phyloP scores from a whole-genome alignment of 92 coral and sea anemone genomes.

The Siderastrea siderea region DNA sequence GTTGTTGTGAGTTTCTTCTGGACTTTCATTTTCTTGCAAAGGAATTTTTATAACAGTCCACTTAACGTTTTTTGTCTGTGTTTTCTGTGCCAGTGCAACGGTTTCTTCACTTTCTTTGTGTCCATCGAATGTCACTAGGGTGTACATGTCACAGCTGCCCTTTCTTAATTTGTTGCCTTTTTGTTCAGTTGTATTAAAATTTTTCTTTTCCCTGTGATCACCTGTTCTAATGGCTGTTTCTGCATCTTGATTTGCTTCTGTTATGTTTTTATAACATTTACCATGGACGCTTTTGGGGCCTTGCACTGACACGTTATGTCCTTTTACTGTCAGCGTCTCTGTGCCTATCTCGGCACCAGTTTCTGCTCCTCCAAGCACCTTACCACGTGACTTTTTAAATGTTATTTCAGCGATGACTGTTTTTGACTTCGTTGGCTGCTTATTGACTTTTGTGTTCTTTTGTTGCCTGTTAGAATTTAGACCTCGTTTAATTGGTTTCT shows the following conservation, averaged over 20 bases:
- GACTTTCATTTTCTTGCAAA: slow-evolving; percentile 18
- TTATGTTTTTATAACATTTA: not conserved
- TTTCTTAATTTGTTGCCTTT: not conserved
- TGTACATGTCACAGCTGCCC: not conserved
- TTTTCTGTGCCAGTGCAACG: not conserved
- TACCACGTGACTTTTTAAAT: slow-evolving; percentile 25
- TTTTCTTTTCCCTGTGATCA: not conserved
- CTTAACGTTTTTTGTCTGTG: not conserved
- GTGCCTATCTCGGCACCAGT: not conserved
- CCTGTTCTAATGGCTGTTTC: not conserved
- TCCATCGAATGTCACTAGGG: not conserved
- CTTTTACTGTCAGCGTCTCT: slow-evolving; percentile 17
- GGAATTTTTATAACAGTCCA: slow-evolving; percentile 34
- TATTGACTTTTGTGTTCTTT: not conserved
- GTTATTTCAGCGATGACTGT: not conserved
- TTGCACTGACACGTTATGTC: slow-evolving; percentile 3
- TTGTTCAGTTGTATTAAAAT: not conserved
- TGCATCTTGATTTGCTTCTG: not conserved
- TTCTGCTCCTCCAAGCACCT: slow-evolving; percentile 43
- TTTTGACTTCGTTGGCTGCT: not conserved
- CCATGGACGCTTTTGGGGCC: not conserved
- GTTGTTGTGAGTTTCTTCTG: not conserved
- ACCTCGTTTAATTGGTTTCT: not conserved
- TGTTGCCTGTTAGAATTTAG: not conserved
- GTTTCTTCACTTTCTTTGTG: not conserved